Conservation (phyloP, 2,797 vertebrate genomes). For the Kryptopterus vitreolus region DNA sequence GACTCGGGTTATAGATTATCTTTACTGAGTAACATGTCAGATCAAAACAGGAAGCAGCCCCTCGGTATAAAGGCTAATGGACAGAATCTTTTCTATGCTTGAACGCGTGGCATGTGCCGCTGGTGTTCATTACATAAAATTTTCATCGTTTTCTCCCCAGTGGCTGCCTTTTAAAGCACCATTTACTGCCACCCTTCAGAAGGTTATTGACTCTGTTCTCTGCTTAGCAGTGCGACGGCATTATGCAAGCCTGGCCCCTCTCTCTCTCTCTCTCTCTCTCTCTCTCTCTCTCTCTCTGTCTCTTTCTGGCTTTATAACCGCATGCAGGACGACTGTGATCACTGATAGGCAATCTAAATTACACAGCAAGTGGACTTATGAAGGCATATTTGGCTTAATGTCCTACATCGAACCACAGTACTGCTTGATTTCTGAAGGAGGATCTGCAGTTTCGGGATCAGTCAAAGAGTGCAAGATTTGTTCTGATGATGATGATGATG, state of each 20-base stretch:
- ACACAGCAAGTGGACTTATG: slow-evolving; percentile 8
- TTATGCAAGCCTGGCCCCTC: slow-evolving; percentile 24
- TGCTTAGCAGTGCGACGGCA: slow-evolving; percentile 12
- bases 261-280: no score
- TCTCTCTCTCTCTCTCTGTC: no score
- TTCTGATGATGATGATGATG: no score
- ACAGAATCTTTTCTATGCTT: slow-evolving; percentile 9
- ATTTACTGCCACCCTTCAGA: slow-evolving; percentile 34
- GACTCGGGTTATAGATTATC: background rate
- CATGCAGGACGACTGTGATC: background rate
- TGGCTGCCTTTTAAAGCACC: slow-evolving; percentile 25
- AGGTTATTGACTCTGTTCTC: slow-evolving; percentile 27
- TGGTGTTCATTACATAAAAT: slow-evolving; percentile 31
- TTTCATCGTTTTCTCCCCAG: slow-evolving; percentile 9
- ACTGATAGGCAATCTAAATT: slow-evolving; percentile 4
- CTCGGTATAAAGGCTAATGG: slow-evolving; percentile 29
- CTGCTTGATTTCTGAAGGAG: slow-evolving; percentile 5
- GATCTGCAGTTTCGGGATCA: background rate
- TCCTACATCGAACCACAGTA: background rate
- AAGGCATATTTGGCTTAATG: background rate
- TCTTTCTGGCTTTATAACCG: slow-evolving; percentile 6
- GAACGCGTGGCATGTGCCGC: background rate
- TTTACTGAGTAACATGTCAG: background rate
- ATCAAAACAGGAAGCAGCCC: slow-evolving; percentile 16
- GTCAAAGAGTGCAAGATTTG: background rate